Percentiles rank a stretch among this genome's conserved stretches.
Evolutionary conservation across 64 coral and sea anemone genomes (phyloP).

Genomic region (Trachythela sp.): DNA sequence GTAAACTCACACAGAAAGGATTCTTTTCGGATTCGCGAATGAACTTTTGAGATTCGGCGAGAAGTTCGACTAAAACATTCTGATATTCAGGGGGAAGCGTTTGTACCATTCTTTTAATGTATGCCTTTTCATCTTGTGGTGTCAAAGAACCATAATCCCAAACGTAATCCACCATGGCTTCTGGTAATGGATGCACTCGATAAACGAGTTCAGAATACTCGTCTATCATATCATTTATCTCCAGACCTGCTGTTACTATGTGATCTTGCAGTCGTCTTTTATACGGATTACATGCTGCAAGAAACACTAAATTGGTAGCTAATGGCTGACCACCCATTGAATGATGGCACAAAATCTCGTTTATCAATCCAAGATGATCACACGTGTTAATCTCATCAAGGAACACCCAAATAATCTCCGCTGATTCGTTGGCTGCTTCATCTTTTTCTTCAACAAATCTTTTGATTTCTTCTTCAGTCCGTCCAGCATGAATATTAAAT

Average conservation of each 20-base stretch:
- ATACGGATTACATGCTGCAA: slow-evolving; percentile 86
- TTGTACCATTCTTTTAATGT: slow-evolving; percentile 66
- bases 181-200: slow-evolving; percentile 71
- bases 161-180: slow-evolving; percentile 84
- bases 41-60: slow-evolving; percentile 58
- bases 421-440: slow-evolving; percentile 19
- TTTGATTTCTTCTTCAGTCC: slow-evolving; percentile 42
- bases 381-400: slow-evolving; percentile 87
- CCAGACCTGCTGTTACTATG: background rate
- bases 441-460: slow-evolving; percentile 29
- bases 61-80: slow-evolving; percentile 50
- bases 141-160: slow-evolving; percentile 82
- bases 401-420: slow-evolving; percentile 50
- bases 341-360: slow-evolving; percentile 68
- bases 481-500: slow-evolving; percentile 61
- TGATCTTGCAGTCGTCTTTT: slow-evolving; percentile 32
- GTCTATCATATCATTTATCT: slow-evolving; percentile 45
- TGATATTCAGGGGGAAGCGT: background rate
- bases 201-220: slow-evolving; percentile 77
- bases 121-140: slow-evolving; percentile 52
- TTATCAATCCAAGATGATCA: slow-evolving; percentile 69
- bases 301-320: slow-evolving; percentile 53
- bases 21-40: slow-evolving; percentile 55
- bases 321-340: slow-evolving; percentile 46
- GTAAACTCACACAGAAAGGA: slow-evolving; percentile 68